phyloP scores from a whole-genome alignment of 64 coral and sea anemone genomes.

The Stichodactyla helianthus region DNA sequence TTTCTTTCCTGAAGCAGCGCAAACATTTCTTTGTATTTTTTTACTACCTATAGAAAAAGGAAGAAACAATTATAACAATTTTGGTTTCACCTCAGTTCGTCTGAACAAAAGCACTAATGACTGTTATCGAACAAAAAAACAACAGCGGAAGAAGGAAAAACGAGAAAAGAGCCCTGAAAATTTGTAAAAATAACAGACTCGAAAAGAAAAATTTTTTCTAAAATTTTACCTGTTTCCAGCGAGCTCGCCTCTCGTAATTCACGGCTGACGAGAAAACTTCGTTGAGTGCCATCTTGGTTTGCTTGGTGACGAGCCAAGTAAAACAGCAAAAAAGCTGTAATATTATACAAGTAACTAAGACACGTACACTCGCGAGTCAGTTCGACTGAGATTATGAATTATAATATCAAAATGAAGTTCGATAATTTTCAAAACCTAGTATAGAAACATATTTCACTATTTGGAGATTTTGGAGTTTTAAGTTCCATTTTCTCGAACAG shows the following conservation, averaged over 20 bases:
- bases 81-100: not conserved
- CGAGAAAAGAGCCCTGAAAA: not conserved
- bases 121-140: not conserved
- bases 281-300: not conserved
- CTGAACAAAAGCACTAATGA: not conserved
- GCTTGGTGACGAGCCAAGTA: not conserved
- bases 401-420: not conserved
- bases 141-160: not conserved
- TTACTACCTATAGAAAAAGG: not conserved
- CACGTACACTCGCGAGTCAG: not conserved
- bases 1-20: not conserved
- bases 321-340: not conserved
- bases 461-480: not conserved
- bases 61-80: not conserved
- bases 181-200: not conserved
- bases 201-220: not conserved
- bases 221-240: not conserved
- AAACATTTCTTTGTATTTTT: constrained; percentile 14
- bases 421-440: not conserved
- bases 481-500: not conserved
- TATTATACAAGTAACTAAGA: not conserved
- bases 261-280: not conserved
- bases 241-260: not conserved
- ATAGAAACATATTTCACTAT: not conserved
- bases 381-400: not conserved